phyloP scores from a whole-genome alignment of 2,797 vertebrate species.

The Sebastes alutus region DNA sequence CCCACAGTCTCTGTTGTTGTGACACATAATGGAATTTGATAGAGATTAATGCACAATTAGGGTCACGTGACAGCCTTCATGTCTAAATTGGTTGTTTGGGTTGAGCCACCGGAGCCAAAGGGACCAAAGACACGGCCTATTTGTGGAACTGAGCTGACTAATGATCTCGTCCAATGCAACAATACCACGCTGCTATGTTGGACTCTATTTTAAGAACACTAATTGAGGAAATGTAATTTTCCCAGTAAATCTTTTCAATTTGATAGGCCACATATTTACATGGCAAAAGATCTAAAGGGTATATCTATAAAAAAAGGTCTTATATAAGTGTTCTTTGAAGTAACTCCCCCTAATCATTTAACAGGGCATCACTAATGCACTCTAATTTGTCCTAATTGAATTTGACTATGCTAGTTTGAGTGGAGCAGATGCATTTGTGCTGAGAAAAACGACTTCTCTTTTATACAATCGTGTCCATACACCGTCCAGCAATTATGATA shows the following conservation, averaged over 20 bases:
- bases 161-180: slow-evolving; percentile 1
- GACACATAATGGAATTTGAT: slow-evolving; percentile 11
- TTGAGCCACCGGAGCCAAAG: background rate
- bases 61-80: slow-evolving; percentile 1
- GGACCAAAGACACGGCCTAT: slow-evolving; percentile 27
- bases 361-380: slow-evolving; percentile 66
- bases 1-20: slow-evolving; percentile 13
- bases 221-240: slow-evolving; percentile 39
- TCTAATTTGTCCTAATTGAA: slow-evolving; percentile 63
- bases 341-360: slow-evolving; percentile 47
- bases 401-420: slow-evolving; percentile 47
- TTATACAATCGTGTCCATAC: background rate
- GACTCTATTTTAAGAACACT: slow-evolving; percentile 37
- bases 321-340: slow-evolving; percentile 55
- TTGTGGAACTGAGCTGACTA: slow-evolving; percentile 27
- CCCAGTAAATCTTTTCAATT: background rate
- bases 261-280: background rate
- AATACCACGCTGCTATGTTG: slow-evolving; percentile 29
- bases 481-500: background rate
- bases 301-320: slow-evolving; percentile 14
- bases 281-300: slow-evolving; percentile 10
- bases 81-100: slow-evolving; percentile 11
- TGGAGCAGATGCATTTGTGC: slow-evolving; percentile 33
- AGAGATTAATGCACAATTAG: slow-evolving; percentile 21
- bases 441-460: background rate